Percentiles rank a stretch among this genome's conserved stretches.
Conservation (phyloP, 2,113 vertebrate genomes). For the Ailuropoda melanoleuca region DNA sequence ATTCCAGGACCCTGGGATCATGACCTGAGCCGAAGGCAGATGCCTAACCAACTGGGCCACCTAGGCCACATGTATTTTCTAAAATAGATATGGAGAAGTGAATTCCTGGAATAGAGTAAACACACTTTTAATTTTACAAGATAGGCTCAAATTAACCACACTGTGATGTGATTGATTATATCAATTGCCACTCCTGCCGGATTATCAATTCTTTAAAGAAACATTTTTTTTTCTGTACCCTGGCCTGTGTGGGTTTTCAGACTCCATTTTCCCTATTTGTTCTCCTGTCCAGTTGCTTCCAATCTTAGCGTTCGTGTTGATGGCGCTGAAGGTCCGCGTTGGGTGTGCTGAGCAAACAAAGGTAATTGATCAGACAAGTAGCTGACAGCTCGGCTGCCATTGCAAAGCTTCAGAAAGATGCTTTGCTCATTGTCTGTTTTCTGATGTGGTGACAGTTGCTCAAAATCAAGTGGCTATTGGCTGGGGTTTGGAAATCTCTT, state of each 20-base stretch:
- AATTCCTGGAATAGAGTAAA: background rate
- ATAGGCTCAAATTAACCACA: background rate
- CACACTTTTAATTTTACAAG: background rate
- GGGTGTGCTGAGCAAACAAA: background rate
- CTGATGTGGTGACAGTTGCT: background rate
- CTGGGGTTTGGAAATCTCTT: background rate
- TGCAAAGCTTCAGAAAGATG: background rate
- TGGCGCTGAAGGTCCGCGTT: background rate
- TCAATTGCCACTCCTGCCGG: background rate
- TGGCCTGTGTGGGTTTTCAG: background rate
- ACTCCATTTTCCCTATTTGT: background rate
- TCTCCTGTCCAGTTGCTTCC: background rate
- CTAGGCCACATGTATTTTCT: background rate
- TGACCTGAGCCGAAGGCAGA: background rate
- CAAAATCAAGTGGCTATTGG: background rate
- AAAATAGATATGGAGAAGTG: background rate
- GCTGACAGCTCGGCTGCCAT: background rate
- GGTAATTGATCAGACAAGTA: background rate
- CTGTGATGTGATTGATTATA: background rate
- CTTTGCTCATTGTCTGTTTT: background rate
- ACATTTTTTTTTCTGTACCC: background rate
- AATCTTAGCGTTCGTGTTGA: background rate
- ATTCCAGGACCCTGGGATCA: background rate
- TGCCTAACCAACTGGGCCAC: background rate
- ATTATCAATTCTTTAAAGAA: background rate